Conservation (phyloP, 2,797 vertebrate genomes). For the Trachops cirrhosus region DNA sequence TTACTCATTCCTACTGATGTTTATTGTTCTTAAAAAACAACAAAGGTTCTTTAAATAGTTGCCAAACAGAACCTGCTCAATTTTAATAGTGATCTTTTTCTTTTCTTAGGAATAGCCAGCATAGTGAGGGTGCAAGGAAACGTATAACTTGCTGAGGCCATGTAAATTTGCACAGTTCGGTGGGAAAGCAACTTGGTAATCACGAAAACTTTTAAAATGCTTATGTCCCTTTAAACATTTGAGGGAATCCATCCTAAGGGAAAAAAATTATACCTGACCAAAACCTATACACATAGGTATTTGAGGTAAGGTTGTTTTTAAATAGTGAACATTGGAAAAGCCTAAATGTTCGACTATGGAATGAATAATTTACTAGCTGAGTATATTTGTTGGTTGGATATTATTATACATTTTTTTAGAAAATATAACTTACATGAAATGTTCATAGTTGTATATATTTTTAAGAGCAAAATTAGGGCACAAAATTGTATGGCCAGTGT, state of each 20-base stretch:
- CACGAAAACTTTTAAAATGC: conserved; percentile 11
- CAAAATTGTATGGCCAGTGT: background rate
- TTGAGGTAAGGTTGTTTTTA: background rate
- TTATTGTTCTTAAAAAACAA: conserved; percentile 4
- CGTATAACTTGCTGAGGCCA: background rate
- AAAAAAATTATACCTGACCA: background rate
- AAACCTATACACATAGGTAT: background rate
- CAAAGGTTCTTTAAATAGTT: conserved; percentile 6
- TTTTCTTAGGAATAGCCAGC: background rate
- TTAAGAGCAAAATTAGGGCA: background rate
- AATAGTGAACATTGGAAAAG: conserved; percentile 1
- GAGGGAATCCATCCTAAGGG: background rate
- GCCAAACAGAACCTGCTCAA: background rate
- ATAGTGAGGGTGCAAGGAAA: background rate
- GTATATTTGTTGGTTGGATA: background rate
- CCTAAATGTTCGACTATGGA: background rate
- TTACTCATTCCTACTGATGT: background rate
- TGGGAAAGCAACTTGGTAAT: background rate
- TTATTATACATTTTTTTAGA: conserved; percentile 21
- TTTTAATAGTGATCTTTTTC: background rate
- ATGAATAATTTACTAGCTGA: background rate
- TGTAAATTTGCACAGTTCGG: background rate
- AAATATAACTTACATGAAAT: background rate
- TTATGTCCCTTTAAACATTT: conserved; percentile 7
- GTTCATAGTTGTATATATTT: background rate